phyloP scores from a whole-genome alignment of 2,888 invertebrate species.

The Drosophila melanosoma region DNA sequence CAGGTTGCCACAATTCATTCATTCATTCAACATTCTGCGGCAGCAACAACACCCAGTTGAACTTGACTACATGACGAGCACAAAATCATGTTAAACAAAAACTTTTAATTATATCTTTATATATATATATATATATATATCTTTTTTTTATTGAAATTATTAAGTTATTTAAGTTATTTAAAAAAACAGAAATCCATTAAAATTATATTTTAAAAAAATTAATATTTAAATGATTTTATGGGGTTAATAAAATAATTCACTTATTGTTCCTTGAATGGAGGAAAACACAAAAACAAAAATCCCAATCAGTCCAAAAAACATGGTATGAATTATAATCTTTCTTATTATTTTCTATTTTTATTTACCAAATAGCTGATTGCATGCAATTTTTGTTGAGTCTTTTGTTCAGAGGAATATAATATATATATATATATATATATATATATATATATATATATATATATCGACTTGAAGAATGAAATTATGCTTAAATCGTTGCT shows the following conservation, averaged over 20 bases:
- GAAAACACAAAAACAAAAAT: not conserved
- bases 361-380: not conserved
- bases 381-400: not conserved
- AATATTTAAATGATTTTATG: not conserved
- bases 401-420: not conserved
- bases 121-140: not conserved
- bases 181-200: not conserved
- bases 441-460: not conserved
- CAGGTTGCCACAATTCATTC: constrained; percentile 39
- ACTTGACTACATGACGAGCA: not conserved
- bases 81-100: not conserved
- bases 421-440: not conserved
- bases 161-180: not conserved
- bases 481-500: not conserved
- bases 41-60: constrained; percentile 23
- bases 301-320: not conserved
- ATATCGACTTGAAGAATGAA: not conserved
- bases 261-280: not conserved
- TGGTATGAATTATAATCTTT: not conserved
- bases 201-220: not conserved
- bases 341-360: not conserved
- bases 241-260: not conserved
- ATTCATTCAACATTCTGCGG: constrained; percentile 36
- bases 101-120: not conserved
- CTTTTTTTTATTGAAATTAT: not conserved